Conservation (phyloP, 1,140 invertebrate species). For the Heliothis subflexa region DNA sequence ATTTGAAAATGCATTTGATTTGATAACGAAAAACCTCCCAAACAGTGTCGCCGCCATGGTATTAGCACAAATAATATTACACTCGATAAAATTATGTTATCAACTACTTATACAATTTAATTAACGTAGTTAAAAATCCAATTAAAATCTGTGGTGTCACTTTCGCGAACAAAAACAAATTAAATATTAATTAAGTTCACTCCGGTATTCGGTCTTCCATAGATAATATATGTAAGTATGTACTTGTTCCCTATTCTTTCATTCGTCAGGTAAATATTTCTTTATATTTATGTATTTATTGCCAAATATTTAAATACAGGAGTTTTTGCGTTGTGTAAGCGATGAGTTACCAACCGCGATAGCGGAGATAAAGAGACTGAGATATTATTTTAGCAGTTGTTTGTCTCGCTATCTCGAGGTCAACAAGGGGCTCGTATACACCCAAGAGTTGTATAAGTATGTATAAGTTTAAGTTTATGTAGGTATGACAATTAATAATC, state of each 20-base stretch:
- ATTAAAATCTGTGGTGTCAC: conserved; percentile 34
- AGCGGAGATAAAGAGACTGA: conserved; percentile 32
- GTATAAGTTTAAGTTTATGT: too few relatives aligned
- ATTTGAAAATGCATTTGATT: conserved; percentile 15
- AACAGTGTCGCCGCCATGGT: conserved; percentile 33
- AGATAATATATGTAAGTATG: neutral
- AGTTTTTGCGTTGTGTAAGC: neutral
- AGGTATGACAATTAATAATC: neutral
- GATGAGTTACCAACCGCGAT: conserved; percentile 33
- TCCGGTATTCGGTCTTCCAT: neutral
- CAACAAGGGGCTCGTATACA: conserved; percentile 34
- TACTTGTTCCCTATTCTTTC: neutral
- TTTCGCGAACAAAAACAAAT: neutral
- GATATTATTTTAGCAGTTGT: conserved; percentile 17
- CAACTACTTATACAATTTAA: conserved; percentile 17
- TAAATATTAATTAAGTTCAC: neutral
- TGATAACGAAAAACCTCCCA: conserved; percentile 36
- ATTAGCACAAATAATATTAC: conserved; percentile 7
- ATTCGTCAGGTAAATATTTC: neutral
- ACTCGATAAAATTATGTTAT: neutral
- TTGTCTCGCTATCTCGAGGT: conserved; percentile 43
- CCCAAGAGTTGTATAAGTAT: neutral
- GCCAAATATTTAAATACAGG: neutral
- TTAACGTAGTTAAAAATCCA: conserved; percentile 20
- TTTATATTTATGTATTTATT: neutral